phyloP scores from a whole-genome alignment of 2,888 invertebrate species.

The Dasysyrphus tricinctus region DNA sequence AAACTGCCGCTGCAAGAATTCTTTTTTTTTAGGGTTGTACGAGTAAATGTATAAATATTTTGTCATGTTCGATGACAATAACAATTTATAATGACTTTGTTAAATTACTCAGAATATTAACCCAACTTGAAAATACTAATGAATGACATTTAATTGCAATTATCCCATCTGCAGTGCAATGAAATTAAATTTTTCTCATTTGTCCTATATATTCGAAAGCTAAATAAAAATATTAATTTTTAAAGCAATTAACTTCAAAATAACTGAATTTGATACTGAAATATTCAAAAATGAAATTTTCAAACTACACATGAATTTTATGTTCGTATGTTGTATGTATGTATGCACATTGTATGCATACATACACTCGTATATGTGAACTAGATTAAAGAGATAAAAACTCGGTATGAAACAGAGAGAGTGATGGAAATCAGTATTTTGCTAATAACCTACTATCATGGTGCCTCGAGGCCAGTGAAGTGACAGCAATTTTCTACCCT shows the following conservation, averaged over 20 bases:
- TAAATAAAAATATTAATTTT: background rate
- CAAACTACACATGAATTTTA: background rate
- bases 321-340: background rate
- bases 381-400: background rate
- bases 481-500: background rate
- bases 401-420: background rate
- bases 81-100: too few species aligned
- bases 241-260: slow-evolving; percentile 10
- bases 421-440: background rate
- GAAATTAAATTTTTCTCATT: background rate
- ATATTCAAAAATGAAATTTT: background rate
- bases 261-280: background rate
- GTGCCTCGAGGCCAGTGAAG: background rate
- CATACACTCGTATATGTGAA: background rate
- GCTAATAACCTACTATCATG: background rate
- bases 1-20: too few species aligned
- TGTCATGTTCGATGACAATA: too few species aligned
- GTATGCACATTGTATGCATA: too few species aligned
- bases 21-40: too few species aligned
- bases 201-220: background rate
- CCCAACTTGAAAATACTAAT: too few species aligned
- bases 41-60: too few species aligned
- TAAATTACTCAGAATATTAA: too few species aligned
- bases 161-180: background rate
- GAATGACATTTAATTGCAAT: too few species aligned